Evolutionary conservation across 2,888 invertebrate genomes (phyloP).

Genomic region (Adelphocoris suturalis): DNA sequence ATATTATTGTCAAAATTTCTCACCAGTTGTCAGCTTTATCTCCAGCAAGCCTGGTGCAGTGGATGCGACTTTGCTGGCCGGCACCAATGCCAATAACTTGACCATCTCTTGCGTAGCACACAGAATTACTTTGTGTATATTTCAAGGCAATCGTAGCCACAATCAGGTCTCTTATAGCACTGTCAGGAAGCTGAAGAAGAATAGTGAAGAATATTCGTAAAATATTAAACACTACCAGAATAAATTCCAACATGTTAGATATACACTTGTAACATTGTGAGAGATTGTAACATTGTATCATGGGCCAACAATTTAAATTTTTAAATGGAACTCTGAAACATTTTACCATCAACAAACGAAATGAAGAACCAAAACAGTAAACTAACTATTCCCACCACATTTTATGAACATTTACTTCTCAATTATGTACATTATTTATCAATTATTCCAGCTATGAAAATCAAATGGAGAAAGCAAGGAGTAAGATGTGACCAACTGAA

Average conservation of each 20-base stretch:
- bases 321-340: too few relatives aligned
- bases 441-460: too few relatives aligned
- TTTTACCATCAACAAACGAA: too few relatives aligned
- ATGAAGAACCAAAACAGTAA: too few relatives aligned
- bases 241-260: neutral
- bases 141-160: conserved; percentile 98
- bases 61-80: conserved; percentile 99
- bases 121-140: conserved; percentile 99
- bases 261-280: neutral
- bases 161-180: conserved; percentile 92
- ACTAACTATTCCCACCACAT: too few relatives aligned
- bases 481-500: too few relatives aligned
- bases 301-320: too few relatives aligned
- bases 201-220: neutral
- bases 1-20: conserved; percentile 69
- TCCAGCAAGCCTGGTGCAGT: conserved; percentile 97
- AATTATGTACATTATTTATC: too few relatives aligned
- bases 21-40: conserved; percentile 98
- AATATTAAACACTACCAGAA: neutral
- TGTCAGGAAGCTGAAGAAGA: conserved; percentile 83
- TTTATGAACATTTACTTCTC: too few relatives aligned
- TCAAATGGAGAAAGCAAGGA: too few relatives aligned
- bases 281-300: too few relatives aligned
- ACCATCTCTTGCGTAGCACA: conserved; percentile 96
- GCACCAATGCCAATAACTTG: conserved; percentile 98